Evolutionary conservation across 2,797 vertebrate species (phyloP).

Genomic region (Cyclura pinguis): DNA sequence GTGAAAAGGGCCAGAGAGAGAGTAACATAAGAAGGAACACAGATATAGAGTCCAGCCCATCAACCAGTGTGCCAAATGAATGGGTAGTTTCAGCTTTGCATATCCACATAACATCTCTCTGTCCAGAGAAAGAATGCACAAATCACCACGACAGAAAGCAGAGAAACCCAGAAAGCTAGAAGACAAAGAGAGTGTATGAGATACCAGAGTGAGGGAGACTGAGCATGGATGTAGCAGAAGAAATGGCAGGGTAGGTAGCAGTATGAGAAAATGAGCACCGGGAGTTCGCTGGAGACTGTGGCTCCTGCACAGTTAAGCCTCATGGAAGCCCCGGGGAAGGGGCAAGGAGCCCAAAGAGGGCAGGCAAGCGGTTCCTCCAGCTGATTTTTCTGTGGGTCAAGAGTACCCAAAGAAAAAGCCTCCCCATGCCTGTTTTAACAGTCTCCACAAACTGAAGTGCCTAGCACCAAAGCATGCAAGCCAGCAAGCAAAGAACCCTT

Average conservation of each 20-base stretch:
- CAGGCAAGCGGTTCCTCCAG: not conserved
- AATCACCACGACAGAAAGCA: not conserved
- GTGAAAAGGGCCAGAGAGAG: no score
- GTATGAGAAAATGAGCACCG: not conserved
- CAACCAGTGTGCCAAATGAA: not conserved
- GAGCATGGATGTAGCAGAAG: not conserved
- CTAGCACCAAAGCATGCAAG: not conserved
- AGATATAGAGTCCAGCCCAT: not conserved
- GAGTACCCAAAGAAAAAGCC: not conserved
- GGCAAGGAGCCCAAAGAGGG: not conserved
- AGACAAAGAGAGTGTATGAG: not conserved
- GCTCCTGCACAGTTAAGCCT: not conserved
- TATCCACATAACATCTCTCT: not conserved
- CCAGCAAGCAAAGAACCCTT: no score
- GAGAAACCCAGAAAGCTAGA: not conserved
- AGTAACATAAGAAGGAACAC: not conserved
- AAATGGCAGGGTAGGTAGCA: not conserved
- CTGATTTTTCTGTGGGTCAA: not conserved
- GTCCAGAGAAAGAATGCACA: not conserved
- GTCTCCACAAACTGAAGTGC: not conserved
- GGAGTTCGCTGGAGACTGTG: not conserved
- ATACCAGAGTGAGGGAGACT: not conserved
- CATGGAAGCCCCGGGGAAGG: not conserved
- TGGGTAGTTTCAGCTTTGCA: not conserved
- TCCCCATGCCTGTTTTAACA: not conserved